Evolutionary conservation across 2,797 vertebrate species (phyloP).

Genomic region (Lagocephalus sceleratus): DNA sequence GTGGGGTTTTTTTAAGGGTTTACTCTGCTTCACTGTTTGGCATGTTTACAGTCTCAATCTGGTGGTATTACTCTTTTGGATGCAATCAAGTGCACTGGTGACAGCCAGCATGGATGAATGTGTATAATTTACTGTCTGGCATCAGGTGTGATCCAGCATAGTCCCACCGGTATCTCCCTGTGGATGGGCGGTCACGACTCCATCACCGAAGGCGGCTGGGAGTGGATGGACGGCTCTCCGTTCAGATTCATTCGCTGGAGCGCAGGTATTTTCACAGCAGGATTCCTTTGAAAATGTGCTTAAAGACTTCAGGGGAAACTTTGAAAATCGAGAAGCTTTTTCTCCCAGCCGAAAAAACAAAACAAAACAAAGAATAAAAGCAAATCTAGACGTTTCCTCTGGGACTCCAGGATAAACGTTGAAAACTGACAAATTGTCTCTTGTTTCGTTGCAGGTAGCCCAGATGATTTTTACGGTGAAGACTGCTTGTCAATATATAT

Average conservation of each 20-base stretch:
- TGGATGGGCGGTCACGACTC: conserved; percentile 81
- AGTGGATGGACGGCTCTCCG: conserved; percentile 74
- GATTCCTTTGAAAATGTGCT: no score
- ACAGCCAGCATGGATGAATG: background rate
- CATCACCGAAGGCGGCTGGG: conserved; percentile 76
- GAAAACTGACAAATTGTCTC: no score
- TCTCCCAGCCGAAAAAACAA: background rate
- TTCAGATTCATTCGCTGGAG: conserved; percentile 78
- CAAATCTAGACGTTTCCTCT: background rate
- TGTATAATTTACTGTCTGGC: conserved; percentile 5
- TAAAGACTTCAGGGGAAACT: no score
- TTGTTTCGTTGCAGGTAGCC: conserved; percentile 67
- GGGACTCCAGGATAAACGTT: background rate
- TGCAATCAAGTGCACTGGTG: no score
- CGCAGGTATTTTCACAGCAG: conserved; percentile 51
- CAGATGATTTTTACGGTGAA: conserved; percentile 71
- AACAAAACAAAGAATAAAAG: background rate
- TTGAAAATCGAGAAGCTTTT: no score
- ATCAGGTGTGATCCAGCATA: conserved; percentile 65
- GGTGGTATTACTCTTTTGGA: no score
- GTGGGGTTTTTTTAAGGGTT: background rate
- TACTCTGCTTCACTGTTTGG: background rate
- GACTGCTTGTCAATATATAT: conserved; percentile 77
- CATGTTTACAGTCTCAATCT: background rate
- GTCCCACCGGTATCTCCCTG: conserved; percentile 72